phyloP scores from a whole-genome alignment of 1,140 invertebrate species.

The Nasonia longicornis region DNA sequence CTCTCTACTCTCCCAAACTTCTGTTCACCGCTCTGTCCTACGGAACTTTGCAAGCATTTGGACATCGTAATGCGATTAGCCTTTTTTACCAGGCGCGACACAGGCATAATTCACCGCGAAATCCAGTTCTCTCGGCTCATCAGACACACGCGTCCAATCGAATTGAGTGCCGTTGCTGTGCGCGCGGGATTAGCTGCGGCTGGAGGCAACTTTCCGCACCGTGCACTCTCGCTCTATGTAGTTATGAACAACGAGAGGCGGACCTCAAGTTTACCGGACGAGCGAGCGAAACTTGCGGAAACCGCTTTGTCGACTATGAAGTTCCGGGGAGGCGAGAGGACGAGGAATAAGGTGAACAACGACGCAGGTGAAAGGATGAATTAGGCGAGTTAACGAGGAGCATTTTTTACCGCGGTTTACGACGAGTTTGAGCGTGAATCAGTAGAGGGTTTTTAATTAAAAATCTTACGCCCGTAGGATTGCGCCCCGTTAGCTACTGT shows the following conservation, averaged over 20 bases:
- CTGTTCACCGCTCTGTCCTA: too few species aligned
- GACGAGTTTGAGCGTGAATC: not conserved
- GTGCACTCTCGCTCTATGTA: not conserved
- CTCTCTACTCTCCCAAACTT: too few species aligned
- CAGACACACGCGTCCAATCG: slow-evolving; percentile 4
- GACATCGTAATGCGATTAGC: slow-evolving; percentile 16
- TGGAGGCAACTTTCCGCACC: not conserved
- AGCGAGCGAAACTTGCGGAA: not conserved
- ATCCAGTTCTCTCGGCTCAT: not conserved
- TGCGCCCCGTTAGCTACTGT: not conserved
- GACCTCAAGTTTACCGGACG: slow-evolving; percentile 5
- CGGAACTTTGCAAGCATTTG: not conserved
- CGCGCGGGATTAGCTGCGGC: not conserved
- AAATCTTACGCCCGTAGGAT: not conserved
- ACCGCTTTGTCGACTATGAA: not conserved
- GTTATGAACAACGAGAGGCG: slow-evolving; percentile 20
- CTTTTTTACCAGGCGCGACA: not conserved
- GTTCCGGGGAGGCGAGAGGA: not conserved
- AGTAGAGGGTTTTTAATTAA: not conserved
- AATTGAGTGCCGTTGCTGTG: not conserved
- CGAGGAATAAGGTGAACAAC: not conserved
- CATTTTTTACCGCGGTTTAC: not conserved
- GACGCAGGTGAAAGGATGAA: not conserved
- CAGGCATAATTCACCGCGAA: not conserved
- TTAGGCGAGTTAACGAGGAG: not conserved